Base-by-base conservation (phyloP, 1,140 invertebrate genomes). In the Caenorhabditis inopinata region DNA sequence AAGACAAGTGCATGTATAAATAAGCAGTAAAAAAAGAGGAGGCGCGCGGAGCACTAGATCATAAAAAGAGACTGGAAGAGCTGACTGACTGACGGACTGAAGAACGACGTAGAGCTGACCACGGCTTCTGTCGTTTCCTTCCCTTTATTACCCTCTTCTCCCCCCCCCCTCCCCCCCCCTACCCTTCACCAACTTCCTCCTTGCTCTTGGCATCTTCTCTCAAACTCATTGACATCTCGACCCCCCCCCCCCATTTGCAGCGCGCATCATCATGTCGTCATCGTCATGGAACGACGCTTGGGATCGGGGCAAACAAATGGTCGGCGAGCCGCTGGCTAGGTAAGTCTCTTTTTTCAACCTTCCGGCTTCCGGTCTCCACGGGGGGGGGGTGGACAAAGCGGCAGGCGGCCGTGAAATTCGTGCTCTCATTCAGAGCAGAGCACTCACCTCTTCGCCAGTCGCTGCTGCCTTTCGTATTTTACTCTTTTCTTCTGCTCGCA, bases 1-100 rank as follows among this genome's bases (percentile, higher is more conserved):
- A 68, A 68, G 58, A 68, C 32, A 68, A 68, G 58, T 68, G 58
- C 58, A 68, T 68, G 58, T 68, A 68, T 68, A 68, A 68, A 68
- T 68, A 68, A 68, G 58, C 32, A 75, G 47, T 48, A 48, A 47
- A 74, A 45, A 21, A 74, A 12, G 74, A 25, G 23, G 27, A 18
- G 4, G 18, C 45, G 9, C 9, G 38, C 7, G 4, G 29, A 68
- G 58, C 32, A 58, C 25, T 58, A 68, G 58, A 68, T 68, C 58
- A 68, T 68, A 68, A 68, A 68, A 68, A 68, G 14, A 16, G 58
- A 68, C 49, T 53, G 49, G 23, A 68, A 68, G 38, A 18, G 23
- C 35, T 29, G 12, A n/a, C n/a, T n/a, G n/a, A n/a, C n/a, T n/a
- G n/a, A n/a, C n/a, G n/a, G n/a, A n/a, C n/a, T n/a, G n/a, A n/a